Evolutionary conservation across 2,888 invertebrate genomes (phyloP).

Genomic region (Oxycera nigricornis): DNA sequence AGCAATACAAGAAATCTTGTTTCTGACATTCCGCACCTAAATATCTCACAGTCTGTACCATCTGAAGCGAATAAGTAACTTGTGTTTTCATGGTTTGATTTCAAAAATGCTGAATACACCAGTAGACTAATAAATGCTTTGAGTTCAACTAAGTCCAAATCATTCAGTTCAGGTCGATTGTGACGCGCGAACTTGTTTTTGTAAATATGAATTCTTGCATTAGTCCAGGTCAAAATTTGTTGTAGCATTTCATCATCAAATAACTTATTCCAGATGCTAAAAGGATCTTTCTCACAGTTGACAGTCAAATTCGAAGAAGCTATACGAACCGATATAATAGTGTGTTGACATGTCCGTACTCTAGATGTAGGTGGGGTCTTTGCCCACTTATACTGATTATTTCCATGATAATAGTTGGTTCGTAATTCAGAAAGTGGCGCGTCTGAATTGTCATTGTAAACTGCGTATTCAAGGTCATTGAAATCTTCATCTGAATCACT

Average conservation of each 20-base stretch:
- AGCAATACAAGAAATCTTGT: not conserved
- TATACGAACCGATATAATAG: too few species aligned
- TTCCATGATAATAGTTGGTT: too few species aligned
- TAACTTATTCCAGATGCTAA: not conserved
- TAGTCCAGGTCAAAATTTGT: not conserved
- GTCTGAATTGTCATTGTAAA: too few species aligned
- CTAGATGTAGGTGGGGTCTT: too few species aligned
- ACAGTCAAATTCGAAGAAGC: too few species aligned
- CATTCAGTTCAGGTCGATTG: not conserved
- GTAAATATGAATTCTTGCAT: not conserved
- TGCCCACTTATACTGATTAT: too few species aligned
- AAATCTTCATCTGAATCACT: too few species aligned
- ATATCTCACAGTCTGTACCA: conserved; percentile 24
- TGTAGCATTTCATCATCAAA: not conserved
- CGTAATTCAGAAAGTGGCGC: too few species aligned
- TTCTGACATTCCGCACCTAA: conserved; percentile 19
- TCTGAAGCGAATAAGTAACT: not conserved
- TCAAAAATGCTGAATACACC: not conserved
- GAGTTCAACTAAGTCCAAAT: not conserved
- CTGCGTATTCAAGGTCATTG: too few species aligned
- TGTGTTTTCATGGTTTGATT: not conserved
- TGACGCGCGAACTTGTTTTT: not conserved
- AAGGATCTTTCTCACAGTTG: not conserved
- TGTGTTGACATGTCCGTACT: too few species aligned
- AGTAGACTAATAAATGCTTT: not conserved